These are phyloP conservation scores for Cyanoramphus novaezelandiae DNA, from an alignment of 2,113 vertebrate genomes.

Conservation along the genomic window DNA sequence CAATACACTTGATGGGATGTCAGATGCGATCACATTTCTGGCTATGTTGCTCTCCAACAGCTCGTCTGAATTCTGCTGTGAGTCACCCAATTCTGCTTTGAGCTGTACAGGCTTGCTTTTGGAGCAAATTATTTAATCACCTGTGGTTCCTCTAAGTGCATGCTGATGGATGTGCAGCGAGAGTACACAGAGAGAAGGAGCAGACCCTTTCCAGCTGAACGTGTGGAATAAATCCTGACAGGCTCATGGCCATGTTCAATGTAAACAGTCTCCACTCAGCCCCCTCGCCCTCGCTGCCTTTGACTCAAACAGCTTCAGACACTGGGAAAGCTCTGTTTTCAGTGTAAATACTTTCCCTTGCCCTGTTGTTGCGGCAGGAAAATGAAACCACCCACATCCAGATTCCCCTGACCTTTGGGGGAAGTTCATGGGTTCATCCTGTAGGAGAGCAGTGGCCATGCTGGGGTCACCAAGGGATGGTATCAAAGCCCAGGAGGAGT, in stretches of 20 bases:
- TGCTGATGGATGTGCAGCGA: background rate
- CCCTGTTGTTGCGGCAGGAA: background rate
- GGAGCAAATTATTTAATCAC: background rate
- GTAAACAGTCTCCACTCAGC: background rate
- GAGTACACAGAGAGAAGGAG: background rate
- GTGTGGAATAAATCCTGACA: background rate
- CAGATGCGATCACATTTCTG: background rate
- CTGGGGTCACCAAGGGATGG: background rate
- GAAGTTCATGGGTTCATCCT: background rate
- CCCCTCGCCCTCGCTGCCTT: background rate
- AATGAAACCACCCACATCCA: background rate
- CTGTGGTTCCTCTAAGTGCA: background rate
- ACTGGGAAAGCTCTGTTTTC: background rate
- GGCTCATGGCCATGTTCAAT: background rate
- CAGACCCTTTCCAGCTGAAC: background rate
- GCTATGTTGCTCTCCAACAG: background rate
- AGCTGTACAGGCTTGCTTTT: background rate
- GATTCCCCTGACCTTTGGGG: background rate
- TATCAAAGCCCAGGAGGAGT: background rate
- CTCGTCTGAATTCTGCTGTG: background rate
- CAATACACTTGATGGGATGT: background rate
- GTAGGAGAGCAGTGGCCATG: background rate
- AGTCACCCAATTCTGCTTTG: background rate
- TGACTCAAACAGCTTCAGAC: background rate
- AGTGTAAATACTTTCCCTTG: constrained; percentile 3